Base-by-base conservation (phyloP, 35 echinoderm and acorn worm genomes). In the Strongylocentrotus purpuratus region DNA sequence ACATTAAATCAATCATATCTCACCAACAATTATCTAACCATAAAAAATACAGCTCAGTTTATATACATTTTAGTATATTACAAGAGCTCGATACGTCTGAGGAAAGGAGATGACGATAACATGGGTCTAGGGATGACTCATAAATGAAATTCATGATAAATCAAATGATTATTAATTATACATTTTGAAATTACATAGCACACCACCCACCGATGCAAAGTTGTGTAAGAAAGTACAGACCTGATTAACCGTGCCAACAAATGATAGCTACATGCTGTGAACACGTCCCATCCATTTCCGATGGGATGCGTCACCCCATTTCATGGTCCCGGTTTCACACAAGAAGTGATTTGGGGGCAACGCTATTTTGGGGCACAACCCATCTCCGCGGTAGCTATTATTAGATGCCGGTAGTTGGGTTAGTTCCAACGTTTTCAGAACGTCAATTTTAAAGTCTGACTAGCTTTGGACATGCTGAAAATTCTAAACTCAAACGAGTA, bases 381-480 rank as follows among this genome's bases (percentile, higher is more conserved):
- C 22, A 22, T 78, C 65, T 22, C 65, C 20, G 20, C 65, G 20
- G 25, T 78, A 78, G 20, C 5, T 78, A 78, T 78, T 78, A 78
- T 78, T 78, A 78, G 65, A 78, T 78, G 65, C 65, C 65, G 65
- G 65, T 78, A 78, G 65, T 78, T 78, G 65, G 65, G 65, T 78
- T 7, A 78, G 25, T 78, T 15, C 65, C 65, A 78, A 78, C 2
- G 22, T 18, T 78, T 25, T 78, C 20, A 78, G 20, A 28, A 78
- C 5, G 0, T 78, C 25, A 28, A 7, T 28, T 22, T 28, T 78
- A 17, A 13, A 17, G 10, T 59, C 52, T 11, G 17, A 59, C 9
- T 59, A 7, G 65, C 3, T 78, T n/a, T n/a, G 50, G 50, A 10
- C 7, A 55, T 55, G 50, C 50, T 55, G 50, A 55, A 3, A 10